Evolutionary conservation across 2,797 vertebrate genomes (phyloP), one percentile per base, ranked within the genome.

Genomic region (Parambassis ranga): DNA sequence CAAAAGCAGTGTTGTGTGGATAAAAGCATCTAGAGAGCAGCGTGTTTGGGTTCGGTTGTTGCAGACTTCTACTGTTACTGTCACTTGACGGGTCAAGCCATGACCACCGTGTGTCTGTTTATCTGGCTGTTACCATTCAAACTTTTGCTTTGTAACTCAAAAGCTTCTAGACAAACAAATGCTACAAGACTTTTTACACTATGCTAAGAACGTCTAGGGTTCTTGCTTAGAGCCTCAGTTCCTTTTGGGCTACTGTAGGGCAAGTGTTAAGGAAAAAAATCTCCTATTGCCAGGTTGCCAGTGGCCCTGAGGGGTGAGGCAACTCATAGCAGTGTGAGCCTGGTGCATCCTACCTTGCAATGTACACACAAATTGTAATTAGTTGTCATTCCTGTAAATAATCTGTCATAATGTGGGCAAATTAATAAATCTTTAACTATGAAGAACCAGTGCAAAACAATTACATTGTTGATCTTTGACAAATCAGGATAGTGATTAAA

Each of bases 1-100:
- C 36, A 55, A 32, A 74, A 78, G 49, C 28, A 46, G 59, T 78
- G 68, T 39, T 47, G n/a, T 31, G 37, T 8, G 26, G 43, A 60
- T 38, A 33, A 57, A 47, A 63, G 13, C n/a, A 19, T 42, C 11
- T 7, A 33, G 41, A 49, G 42, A 48, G 33, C 46, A 18, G 8
- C 39, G 10, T 30, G 36, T 10, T 26, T 37, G 50, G 30, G 18
- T 30, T 10, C 24, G 18, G 10, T 56, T 46, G 42, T 32, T 22
- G 41, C 3, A 5, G 10, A 27, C 26, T 20, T 42, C 11, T 30
- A 7, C 52, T 8, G 31, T 53, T 22, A 37, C n/a, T 44, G 22
- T 41, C 5, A 30, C 14, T 31, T n/a, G 2, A 23, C 35, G 13
- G 36, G 11, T 14, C 4, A 2, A 32, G 4, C 14, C 51, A 13